Conservation (phyloP, 2,888 invertebrate genomes). For the Alviniconcha strummeri region DNA sequence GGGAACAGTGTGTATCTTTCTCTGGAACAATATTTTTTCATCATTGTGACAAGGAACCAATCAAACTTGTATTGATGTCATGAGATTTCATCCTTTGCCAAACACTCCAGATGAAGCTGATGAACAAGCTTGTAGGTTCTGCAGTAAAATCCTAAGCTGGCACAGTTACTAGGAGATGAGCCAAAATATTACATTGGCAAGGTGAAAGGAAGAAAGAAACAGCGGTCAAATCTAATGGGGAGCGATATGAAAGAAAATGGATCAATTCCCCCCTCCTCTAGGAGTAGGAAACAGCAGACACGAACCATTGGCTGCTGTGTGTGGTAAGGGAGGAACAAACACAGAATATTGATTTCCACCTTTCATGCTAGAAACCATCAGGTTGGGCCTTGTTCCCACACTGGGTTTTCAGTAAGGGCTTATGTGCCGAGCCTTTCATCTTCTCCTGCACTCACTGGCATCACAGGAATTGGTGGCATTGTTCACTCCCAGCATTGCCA, state of each 20-base stretch:
- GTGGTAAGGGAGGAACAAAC: conserved; percentile 21
- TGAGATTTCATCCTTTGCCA: no score
- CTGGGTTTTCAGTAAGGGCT: conserved; percentile 2
- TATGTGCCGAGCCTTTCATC: conserved; percentile 7
- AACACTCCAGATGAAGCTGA: no score
- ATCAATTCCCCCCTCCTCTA: no score
- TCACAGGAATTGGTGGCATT: background rate
- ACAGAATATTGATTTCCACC: conserved; percentile 20
- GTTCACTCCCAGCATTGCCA: no score
- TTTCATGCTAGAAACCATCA: conserved; percentile 4
- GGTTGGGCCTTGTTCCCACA: conserved; percentile 5
- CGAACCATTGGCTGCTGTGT: background rate
- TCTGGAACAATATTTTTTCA: no score
- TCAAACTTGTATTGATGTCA: no score
- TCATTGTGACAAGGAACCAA: no score
- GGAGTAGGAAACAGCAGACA: no score
- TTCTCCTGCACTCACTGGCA: background rate
- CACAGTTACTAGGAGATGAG: no score
- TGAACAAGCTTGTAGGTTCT: no score
- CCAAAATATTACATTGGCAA: background rate
- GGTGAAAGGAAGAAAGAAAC: background rate
- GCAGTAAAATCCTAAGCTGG: no score
- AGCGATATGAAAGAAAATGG: background rate
- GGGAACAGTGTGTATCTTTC: no score
- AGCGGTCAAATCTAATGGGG: background rate